A percentile compares a stretch with the other conserved stretches of the same genome.
Conservation (phyloP, 1,140 invertebrate genomes). For the Lasaia peninsularis region DNA sequence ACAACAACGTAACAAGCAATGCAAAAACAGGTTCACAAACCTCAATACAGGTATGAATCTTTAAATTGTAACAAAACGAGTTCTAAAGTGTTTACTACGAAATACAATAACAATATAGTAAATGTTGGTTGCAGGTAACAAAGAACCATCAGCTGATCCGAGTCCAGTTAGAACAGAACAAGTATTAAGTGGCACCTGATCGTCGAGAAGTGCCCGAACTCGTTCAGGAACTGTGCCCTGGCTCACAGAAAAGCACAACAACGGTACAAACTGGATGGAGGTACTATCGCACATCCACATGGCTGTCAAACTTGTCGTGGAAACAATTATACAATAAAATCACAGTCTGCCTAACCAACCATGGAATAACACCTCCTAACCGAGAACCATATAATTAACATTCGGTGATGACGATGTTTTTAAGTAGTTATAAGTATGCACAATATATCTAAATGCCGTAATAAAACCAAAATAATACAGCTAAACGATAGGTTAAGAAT, state of each 20-base stretch:
- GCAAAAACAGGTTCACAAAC: slow-evolving; percentile 12
- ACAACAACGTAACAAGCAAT: slow-evolving; percentile 1
- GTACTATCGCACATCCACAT: slow-evolving; percentile 57
- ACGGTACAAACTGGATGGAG: slow-evolving; percentile 69
- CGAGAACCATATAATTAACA: not conserved
- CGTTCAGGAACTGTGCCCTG: slow-evolving; percentile 60
- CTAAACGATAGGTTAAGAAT: too few species aligned
- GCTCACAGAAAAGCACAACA: slow-evolving; percentile 48
- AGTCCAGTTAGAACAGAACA: slow-evolving; percentile 73
- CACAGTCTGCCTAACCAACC: slow-evolving; percentile 10
- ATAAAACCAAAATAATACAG: too few species aligned
- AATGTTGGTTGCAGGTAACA: slow-evolving; percentile 9
- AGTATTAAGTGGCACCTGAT: slow-evolving; percentile 72
- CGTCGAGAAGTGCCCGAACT: slow-evolving; percentile 67
- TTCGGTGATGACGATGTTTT: too few species aligned
- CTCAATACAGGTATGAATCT: slow-evolving; percentile 10
- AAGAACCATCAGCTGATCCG: slow-evolving; percentile 57
- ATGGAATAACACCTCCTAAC: not conserved
- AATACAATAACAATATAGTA: slow-evolving; percentile 12
- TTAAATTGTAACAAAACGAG: slow-evolving; percentile 11
- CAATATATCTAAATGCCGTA: too few species aligned
- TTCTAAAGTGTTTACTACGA: slow-evolving; percentile 8
- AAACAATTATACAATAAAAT: slow-evolving; percentile 31
- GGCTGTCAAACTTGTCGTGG: slow-evolving; percentile 51
- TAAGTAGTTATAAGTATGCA: too few species aligned